Conservation (phyloP, 2,113 vertebrate species). For the Coturnix japonica region DNA sequence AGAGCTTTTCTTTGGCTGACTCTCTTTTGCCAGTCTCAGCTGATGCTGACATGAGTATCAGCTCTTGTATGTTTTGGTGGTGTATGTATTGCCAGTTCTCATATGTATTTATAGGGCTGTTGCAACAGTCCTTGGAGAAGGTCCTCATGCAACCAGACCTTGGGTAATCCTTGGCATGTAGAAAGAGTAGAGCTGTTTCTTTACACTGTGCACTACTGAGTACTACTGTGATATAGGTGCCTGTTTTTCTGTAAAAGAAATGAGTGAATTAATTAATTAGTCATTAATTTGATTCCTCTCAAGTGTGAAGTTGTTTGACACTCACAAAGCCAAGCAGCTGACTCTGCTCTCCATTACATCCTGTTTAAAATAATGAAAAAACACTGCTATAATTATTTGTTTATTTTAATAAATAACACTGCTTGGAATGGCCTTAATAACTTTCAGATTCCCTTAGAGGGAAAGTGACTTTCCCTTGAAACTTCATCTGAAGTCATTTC, state of each 20-base stretch:
- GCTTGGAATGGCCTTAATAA: not conserved
- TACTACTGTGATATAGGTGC: not conserved
- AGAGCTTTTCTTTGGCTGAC: not conserved
- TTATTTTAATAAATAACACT: not conserved
- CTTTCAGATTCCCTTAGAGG: not conserved
- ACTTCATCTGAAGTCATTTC: not conserved
- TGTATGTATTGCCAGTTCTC: not conserved
- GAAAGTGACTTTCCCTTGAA: not conserved
- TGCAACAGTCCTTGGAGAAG: not conserved
- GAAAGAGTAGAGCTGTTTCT: not conserved
- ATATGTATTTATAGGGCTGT: rapidly evolving
- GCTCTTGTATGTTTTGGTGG: not conserved
- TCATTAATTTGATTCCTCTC: slow-evolving; percentile 48
- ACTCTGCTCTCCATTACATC: slow-evolving; percentile 13
- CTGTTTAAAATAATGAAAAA: slow-evolving; percentile 35
- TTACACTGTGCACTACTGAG: not conserved
- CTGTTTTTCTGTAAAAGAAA: not conserved
- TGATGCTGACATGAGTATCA: not conserved
- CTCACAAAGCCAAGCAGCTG: not conserved
- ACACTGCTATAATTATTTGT: not conserved
- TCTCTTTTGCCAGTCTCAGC: not conserved
- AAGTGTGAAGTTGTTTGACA: slow-evolving; percentile 34
- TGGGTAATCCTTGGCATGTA: not conserved
- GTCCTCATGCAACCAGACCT: not conserved
- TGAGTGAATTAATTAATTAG: slow-evolving; percentile 37